Conservation (phyloP, 2,888 invertebrate genomes). For the Lasioglossum morio region DNA sequence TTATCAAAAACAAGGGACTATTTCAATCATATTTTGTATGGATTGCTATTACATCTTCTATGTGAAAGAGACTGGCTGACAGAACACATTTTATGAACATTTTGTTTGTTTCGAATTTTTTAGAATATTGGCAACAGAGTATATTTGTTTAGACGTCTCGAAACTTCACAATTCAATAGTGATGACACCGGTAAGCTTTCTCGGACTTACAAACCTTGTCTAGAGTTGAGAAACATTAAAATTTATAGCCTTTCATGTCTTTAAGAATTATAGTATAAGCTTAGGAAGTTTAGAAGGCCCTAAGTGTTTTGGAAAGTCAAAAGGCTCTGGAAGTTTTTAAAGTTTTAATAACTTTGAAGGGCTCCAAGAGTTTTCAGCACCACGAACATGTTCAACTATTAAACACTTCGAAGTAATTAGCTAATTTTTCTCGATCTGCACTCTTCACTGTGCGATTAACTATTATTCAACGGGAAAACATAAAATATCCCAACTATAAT, state of each 20-base stretch:
- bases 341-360: not conserved
- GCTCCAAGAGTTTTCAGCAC: not conserved
- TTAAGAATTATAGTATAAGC: not conserved
- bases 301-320: not conserved
- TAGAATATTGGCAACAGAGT: not conserved
- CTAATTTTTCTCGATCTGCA: not conserved
- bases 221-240: not conserved
- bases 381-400: not conserved
- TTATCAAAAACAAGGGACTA: not conserved
- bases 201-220: not conserved
- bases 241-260: not conserved
- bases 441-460: not conserved
- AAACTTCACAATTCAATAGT: not conserved
- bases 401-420: not conserved
- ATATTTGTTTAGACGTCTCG: no score
- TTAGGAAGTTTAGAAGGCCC: not conserved
- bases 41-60: not conserved
- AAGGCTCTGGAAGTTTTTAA: not conserved
- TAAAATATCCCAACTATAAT: not conserved
- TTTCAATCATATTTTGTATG: not conserved
- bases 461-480: not conserved
- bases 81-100: not conserved
- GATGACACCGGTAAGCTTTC: not conserved
- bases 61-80: not conserved
- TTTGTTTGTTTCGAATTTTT: not conserved